Conservation (phyloP, 1,140 invertebrate species). For the Platyscapa corneri region DNA sequence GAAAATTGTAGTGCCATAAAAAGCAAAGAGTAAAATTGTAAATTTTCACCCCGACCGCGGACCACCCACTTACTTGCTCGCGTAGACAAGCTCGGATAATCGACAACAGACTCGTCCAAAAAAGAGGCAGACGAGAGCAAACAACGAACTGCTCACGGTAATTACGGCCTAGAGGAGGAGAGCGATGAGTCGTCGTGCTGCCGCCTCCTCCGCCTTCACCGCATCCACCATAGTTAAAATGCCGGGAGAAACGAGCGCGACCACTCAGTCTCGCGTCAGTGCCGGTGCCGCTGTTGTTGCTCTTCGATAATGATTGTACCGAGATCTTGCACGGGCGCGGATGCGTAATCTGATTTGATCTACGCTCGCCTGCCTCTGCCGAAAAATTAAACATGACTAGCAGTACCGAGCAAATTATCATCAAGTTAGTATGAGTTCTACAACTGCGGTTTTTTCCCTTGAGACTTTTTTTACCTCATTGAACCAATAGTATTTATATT, state of each 20-base stretch:
- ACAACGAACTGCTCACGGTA: background rate
- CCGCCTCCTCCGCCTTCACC: background rate
- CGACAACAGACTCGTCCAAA: background rate
- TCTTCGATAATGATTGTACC: background rate
- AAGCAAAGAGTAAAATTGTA: background rate
- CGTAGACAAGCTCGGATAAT: background rate
- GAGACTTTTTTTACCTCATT: too few species aligned
- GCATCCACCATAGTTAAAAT: conserved; percentile 10
- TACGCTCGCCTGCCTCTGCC: background rate
- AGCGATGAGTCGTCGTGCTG: background rate
- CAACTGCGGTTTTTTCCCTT: too few species aligned
- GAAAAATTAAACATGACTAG: conserved; percentile 10
- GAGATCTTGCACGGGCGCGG: background rate
- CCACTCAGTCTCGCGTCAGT: conserved; percentile 14
- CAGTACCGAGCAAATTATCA: conserved; percentile 36
- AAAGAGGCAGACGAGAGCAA: background rate
- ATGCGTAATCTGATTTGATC: background rate
- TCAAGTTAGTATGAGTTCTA: conserved; percentile 35
- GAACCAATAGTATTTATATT: too few species aligned
- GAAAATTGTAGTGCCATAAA: background rate
- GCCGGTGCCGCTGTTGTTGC: background rate
- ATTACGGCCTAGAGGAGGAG: conserved; percentile 11
- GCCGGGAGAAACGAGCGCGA: background rate
- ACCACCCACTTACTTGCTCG: background rate
- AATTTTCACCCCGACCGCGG: background rate